Percentiles rank a stretch among this genome's conserved stretches.
These are phyloP conservation scores for Ricordea florida DNA, from an alignment of 92 coral and sea anemone species.

Conservation along the genomic window DNA sequence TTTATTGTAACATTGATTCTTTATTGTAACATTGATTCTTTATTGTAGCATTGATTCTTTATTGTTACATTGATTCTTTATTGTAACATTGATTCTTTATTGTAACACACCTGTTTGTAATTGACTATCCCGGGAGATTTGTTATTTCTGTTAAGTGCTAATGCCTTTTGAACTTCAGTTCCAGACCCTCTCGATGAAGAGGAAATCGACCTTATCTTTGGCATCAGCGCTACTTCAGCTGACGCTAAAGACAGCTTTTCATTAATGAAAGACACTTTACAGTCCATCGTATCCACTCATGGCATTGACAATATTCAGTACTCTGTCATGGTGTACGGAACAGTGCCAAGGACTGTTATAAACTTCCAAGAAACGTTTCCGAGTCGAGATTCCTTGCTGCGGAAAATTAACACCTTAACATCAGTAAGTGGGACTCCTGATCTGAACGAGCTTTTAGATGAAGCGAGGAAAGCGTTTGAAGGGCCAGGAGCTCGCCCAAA, in stretches of 20 bases:
- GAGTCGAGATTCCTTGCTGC: constrained; percentile 40
- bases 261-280: constrained; percentile 72
- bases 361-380: constrained; percentile 69
- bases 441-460: constrained; percentile 19
- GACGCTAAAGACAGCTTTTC: constrained; percentile 53
- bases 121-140: too few species aligned
- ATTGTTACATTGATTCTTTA: too few species aligned
- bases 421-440: constrained; percentile 65
- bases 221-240: constrained; percentile 76
- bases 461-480: constrained; percentile 38
- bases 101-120: too few species aligned
- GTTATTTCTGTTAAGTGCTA: neutral
- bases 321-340: constrained; percentile 74
- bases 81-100: too few species aligned
- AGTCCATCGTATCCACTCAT: constrained; percentile 67
- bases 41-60: too few species aligned
- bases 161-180: neutral
- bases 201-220: constrained; percentile 73
- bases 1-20: too few species aligned
- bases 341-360: constrained; percentile 47
- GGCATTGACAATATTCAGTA: constrained; percentile 63
- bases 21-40: too few species aligned
- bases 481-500: constrained; percentile 48
- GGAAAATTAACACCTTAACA: constrained; percentile 8
- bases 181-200: constrained; percentile 12